These are phyloP conservation scores for Casuarius casuarius DNA, from an alignment of 2,113 vertebrate genomes.

Conservation along the genomic window DNA sequence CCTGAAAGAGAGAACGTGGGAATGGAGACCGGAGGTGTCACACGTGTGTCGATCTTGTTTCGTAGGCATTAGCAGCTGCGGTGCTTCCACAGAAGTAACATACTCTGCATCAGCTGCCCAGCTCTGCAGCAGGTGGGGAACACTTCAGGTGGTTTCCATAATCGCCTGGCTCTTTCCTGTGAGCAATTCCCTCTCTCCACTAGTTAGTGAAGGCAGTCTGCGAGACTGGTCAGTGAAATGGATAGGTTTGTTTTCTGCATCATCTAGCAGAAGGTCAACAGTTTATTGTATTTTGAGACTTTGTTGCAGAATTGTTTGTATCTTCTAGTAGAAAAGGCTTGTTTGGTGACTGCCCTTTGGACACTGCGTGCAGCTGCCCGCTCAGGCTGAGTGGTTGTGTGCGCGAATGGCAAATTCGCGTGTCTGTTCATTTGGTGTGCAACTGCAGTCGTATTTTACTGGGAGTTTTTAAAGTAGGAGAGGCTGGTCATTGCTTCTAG, in stretches of 20 bases:
- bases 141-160: neutral
- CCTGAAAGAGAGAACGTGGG: neutral
- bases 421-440: neutral
- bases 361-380: accelerated
- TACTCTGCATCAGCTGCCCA: neutral
- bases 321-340: neutral
- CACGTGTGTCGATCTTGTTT: neutral
- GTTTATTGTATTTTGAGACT: constrained; percentile 36
- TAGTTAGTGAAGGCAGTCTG: neutral
- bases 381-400: neutral
- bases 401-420: neutral
- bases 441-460: neutral
- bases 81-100: neutral
- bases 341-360: neutral
- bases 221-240: neutral
- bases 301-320: constrained; percentile 10
- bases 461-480: neutral
- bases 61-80: neutral
- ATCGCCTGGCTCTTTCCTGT: neutral
- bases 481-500: neutral
- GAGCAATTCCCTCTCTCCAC: neutral
- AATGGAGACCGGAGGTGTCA: neutral
- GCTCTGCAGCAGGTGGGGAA: neutral
- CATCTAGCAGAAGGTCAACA: neutral
- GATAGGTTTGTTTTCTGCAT: neutral